Evolutionary conservation across 1,140 invertebrate genomes (phyloP), one percentile per base, ranked within the genome.

Genomic region (Heliconius congener): DNA sequence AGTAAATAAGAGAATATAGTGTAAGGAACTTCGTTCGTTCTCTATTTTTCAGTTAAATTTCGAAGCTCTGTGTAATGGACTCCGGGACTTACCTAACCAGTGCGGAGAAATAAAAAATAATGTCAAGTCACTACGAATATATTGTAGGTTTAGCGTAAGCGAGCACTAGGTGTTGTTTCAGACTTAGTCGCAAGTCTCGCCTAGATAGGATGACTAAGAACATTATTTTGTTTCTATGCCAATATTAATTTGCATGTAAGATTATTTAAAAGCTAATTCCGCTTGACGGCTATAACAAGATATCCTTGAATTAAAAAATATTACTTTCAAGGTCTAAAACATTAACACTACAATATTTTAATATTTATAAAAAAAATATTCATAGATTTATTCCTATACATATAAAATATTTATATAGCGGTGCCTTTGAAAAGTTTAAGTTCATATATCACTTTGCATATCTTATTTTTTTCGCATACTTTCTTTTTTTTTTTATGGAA

Each of bases 301-400:
- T 72, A 37, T 71, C 76, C 76, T 77, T 77, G 76, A 77, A 71
- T 76, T 76, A 70, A 42, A 76, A 60, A 72, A 72, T 77, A 77
- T 77, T 71, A 55, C 70, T 71, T 71, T 76, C 76, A 77, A 77
- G 60, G 66, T 71, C 37, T 77, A 39, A n/a, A 23, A 76, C 46
- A 76, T 76, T 76, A 46, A 76, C n/a, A n/a, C 13, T 50, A 52
- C 18, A 71, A 66, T 76, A 71, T 71, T 76, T 23, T 30, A 30
- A 66, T 66, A 66, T 66, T 76, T 70, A 76, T 50, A 76, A 71
- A 50, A 16, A 76, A 71, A 34, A 39, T 60, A 76, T 76, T 70
- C n/a, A 23, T 66, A 66, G 23, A 66, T 27, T 66, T 66, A 27
- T 27, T 11, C 27, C 27, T 30, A 11, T 23, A n/a, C 9, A 27